Conservation (phyloP, 2,888 invertebrate species). For the Pegoplata infirma region DNA sequence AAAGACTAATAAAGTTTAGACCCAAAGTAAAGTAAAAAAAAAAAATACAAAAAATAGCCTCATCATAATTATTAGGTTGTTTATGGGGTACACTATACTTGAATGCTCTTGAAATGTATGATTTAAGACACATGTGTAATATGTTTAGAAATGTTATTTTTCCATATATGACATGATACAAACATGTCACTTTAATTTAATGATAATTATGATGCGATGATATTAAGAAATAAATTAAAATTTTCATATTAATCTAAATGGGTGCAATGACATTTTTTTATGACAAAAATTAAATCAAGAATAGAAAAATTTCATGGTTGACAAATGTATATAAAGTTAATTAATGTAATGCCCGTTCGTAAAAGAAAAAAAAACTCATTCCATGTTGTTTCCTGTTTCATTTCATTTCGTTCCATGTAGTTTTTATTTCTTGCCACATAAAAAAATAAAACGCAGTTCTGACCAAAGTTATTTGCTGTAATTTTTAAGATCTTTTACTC, state of each 20-base stretch:
- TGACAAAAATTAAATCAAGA: too few species aligned
- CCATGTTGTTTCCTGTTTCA: too few species aligned
- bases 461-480: too few species aligned
- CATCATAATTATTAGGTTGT: conserved; percentile 58
- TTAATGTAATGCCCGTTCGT: too few species aligned
- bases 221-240: not conserved
- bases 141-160: conserved; percentile 5
- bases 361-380: too few species aligned
- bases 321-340: too few species aligned
- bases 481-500: too few species aligned
- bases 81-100: conserved; percentile 21
- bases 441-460: too few species aligned
- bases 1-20: conserved; percentile 45
- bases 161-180: conserved; percentile 19
- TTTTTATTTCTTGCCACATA: too few species aligned
- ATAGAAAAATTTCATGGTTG: too few species aligned
- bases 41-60: conserved; percentile 40
- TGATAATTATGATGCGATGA: conserved; percentile 18
- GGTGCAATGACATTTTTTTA: not conserved
- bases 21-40: conserved; percentile 12
- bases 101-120: not conserved
- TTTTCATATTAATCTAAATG: not conserved
- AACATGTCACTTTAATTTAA: conserved; percentile 41
- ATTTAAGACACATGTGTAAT: conserved; percentile 1
- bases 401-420: too few species aligned